Evolutionary conservation across 2,797 vertebrate species (phyloP).

Genomic region (Cetoscarus ocellatus): DNA sequence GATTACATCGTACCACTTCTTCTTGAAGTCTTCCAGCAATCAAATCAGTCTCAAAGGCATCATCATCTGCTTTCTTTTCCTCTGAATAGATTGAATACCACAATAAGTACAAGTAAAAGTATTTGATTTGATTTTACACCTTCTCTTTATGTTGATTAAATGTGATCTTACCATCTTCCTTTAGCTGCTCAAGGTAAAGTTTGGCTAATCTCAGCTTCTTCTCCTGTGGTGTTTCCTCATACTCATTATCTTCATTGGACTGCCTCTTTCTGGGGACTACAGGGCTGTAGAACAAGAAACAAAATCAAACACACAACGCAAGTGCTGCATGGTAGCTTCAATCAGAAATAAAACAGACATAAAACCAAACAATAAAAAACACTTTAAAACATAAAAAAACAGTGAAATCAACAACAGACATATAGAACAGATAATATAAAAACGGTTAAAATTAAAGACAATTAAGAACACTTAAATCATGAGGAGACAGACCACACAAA

Average conservation of each 20-base stretch:
- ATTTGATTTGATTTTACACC: rapidly evolving
- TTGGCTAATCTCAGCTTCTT: constrained; percentile 94
- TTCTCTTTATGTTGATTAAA: background rate
- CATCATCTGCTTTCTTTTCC: constrained; percentile 89
- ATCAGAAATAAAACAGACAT: too few species aligned
- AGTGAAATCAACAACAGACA: too few species aligned
- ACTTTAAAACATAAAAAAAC: too few species aligned
- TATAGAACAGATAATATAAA: too few species aligned
- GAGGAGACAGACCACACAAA: too few species aligned
- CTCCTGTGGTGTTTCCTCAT: constrained; percentile 92
- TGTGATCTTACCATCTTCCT: constrained; percentile 84
- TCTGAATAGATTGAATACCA: constrained; percentile 78
- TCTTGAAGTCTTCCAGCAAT: constrained; percentile 92
- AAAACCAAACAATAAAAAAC: too few species aligned
- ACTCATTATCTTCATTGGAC: constrained; percentile 78
- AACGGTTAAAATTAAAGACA: too few species aligned
- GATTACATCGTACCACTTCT: constrained; percentile 88
- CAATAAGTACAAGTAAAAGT: background rate
- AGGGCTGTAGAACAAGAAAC: constrained; percentile 47
- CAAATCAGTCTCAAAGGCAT: constrained; percentile 83
- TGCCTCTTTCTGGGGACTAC: constrained; percentile 69
- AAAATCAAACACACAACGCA: background rate
- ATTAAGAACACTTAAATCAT: too few species aligned
- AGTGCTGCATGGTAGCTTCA: too few species aligned
- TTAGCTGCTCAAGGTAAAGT: constrained; percentile 90